These are phyloP conservation scores for Cephalopterus ornatus DNA, from an alignment of 2,113 vertebrate genomes.

Conservation along the genomic window DNA sequence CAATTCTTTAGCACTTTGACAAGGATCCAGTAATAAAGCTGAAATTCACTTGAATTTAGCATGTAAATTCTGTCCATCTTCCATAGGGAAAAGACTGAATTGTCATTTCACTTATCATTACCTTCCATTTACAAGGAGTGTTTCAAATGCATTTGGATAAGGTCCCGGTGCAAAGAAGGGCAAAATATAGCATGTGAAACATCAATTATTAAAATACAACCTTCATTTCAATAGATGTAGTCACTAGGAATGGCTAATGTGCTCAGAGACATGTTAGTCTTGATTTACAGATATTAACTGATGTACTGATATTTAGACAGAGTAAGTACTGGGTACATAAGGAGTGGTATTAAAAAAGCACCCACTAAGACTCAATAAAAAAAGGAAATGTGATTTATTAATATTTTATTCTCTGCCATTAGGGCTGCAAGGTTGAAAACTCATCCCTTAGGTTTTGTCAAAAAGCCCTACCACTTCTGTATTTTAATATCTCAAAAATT, in stretches of 20 bases:
- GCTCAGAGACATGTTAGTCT: not conserved
- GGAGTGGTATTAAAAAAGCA: not conserved
- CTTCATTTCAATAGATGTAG: not conserved
- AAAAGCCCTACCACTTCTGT: not conserved
- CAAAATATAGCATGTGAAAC: slow-evolving; percentile 10
- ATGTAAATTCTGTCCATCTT: not conserved
- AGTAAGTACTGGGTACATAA: not conserved
- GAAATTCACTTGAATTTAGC: not conserved
- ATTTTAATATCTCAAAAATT: not conserved
- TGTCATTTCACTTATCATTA: not conserved
- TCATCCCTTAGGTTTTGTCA: not conserved
- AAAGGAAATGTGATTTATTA: not conserved
- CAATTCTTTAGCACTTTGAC: not conserved
- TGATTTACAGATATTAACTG: slow-evolving; percentile 26
- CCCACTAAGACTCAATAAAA: not conserved
- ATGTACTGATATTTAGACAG: slow-evolving; percentile 20
- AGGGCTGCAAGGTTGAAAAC: not conserved
- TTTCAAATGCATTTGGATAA: not conserved
- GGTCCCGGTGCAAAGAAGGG: not conserved
- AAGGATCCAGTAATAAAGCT: not conserved
- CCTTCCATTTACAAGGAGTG: not conserved
- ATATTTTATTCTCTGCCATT: not conserved
- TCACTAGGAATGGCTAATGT: not conserved
- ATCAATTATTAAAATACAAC: slow-evolving; percentile 36
- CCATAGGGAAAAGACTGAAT: not conserved